phyloP scores from a whole-genome alignment of 2,113 vertebrate genomes.

The Toxostoma redivivum region DNA sequence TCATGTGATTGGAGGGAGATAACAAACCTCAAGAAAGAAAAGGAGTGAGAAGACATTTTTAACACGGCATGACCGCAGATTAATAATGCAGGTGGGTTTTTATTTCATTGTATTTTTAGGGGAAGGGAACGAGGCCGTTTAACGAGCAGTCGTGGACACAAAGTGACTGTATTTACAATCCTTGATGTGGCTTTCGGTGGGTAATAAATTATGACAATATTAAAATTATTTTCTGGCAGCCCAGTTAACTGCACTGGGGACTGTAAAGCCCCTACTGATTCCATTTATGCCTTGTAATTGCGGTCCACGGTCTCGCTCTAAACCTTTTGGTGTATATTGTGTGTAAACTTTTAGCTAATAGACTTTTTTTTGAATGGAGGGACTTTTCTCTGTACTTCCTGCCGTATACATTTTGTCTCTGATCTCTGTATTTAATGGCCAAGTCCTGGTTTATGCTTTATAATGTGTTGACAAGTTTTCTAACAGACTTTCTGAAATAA shows the following conservation, averaged over 20 bases:
- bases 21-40: conserved; percentile 46
- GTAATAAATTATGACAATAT: conserved; percentile 72
- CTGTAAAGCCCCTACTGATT: conserved; percentile 59
- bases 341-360: conserved; percentile 60
- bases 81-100: conserved; percentile 72
- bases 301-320: conserved; percentile 33
- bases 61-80: conserved; percentile 65
- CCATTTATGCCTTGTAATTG: conserved; percentile 58
- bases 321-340: conserved; percentile 61
- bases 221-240: conserved; percentile 70
- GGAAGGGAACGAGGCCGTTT: conserved; percentile 59
- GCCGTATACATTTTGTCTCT: conserved; percentile 64
- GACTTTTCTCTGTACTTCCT: conserved; percentile 70
- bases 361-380: conserved; percentile 56
- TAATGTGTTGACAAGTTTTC: conserved; percentile 81
- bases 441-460: conserved; percentile 76
- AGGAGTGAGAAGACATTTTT: conserved; percentile 54
- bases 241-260: conserved; percentile 59
- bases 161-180: conserved; percentile 68
- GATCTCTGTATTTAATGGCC: conserved; percentile 75
- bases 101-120: conserved; percentile 39
- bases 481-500: conserved; percentile 81
- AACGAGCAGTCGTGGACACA: conserved; percentile 45
- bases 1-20: conserved; percentile 54
- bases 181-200: conserved; percentile 63